Evolutionary conservation across 2,888 invertebrate species (phyloP).

Genomic region (Allophyes oxyacanthae): DNA sequence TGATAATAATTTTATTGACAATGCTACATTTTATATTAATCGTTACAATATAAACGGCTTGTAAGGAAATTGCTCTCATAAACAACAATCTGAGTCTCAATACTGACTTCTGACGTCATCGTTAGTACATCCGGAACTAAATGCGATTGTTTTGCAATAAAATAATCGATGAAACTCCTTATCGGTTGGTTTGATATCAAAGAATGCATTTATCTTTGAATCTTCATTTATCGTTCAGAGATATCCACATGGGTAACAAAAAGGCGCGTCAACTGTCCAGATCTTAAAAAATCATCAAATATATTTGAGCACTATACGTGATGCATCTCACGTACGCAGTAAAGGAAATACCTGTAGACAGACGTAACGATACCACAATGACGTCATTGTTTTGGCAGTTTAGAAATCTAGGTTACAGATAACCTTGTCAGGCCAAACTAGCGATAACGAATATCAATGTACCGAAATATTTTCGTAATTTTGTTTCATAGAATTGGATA

Average conservation of each 20-base stretch:
- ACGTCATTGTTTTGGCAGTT: slow-evolving; percentile 31
- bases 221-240: slow-evolving; percentile 20
- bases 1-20: slow-evolving; percentile 20
- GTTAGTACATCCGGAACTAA: slow-evolving; percentile 7
- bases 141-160: slow-evolving; percentile 9
- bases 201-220: slow-evolving; percentile 33
- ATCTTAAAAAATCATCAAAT: slow-evolving; percentile 18
- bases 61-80: slow-evolving; percentile 30
- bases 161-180: slow-evolving; percentile 25
- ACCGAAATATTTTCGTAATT: background rate
- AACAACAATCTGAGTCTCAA: slow-evolving; percentile 3
- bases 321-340: slow-evolving; percentile 52
- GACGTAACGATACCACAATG: slow-evolving; percentile 24
- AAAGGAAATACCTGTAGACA: slow-evolving; percentile 34
- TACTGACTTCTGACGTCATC: slow-evolving; percentile 15
- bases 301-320: slow-evolving; percentile 22
- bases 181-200: slow-evolving; percentile 12
- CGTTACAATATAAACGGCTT: slow-evolving; percentile 17
- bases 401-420: slow-evolving; percentile 30
- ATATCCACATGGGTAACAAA: background rate
- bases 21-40: slow-evolving; percentile 27
- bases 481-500: no score
- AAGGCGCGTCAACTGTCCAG: slow-evolving; percentile 9
- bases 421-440: slow-evolving; percentile 33
- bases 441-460: slow-evolving; percentile 14